Percentiles rank a stretch among this genome's conserved stretches.
Evolutionary conservation across 2,797 vertebrate genomes (phyloP).

Genomic region (Mionectes olivaceus): DNA sequence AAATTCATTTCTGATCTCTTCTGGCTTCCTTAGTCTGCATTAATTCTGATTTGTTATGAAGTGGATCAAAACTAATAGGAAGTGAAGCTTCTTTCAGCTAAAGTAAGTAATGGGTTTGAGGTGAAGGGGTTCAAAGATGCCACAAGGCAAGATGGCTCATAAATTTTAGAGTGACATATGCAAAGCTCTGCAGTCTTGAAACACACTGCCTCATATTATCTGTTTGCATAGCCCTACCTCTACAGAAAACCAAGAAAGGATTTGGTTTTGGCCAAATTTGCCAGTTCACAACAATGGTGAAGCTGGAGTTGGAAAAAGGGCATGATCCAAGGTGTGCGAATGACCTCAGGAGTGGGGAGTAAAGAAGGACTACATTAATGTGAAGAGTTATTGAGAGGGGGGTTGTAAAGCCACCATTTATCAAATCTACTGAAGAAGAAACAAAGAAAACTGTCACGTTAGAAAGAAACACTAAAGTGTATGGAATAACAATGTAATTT

Average conservation of each 20-base stretch:
- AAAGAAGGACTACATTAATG: neutral
- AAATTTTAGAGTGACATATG: neutral
- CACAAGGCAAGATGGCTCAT: neutral
- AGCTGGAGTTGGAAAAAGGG: neutral
- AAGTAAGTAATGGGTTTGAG: constrained; percentile 42
- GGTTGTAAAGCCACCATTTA: neutral
- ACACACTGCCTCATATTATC: neutral
- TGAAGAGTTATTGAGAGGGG: neutral
- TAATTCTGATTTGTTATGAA: constrained; percentile 67
- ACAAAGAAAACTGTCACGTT: neutral
- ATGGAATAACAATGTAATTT: neutral
- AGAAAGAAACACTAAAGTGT: neutral
- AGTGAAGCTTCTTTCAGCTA: constrained; percentile 66
- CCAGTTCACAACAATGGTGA: neutral
- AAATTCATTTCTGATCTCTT: constrained; percentile 59
- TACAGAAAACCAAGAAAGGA: neutral
- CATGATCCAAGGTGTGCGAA: neutral
- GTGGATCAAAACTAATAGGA: constrained; percentile 64
- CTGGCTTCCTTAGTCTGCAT: constrained; percentile 54
- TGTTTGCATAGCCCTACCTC: neutral
- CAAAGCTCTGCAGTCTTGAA: neutral
- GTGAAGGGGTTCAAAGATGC: constrained; percentile 1
- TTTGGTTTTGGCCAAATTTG: neutral
- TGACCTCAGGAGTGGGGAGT: neutral
- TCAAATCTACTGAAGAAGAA: neutral